Percentiles rank a stretch among this genome's conserved stretches.
phyloP scores from a whole-genome alignment of 2,888 invertebrate genomes.

The Sepioteuthis lessoniana region DNA sequence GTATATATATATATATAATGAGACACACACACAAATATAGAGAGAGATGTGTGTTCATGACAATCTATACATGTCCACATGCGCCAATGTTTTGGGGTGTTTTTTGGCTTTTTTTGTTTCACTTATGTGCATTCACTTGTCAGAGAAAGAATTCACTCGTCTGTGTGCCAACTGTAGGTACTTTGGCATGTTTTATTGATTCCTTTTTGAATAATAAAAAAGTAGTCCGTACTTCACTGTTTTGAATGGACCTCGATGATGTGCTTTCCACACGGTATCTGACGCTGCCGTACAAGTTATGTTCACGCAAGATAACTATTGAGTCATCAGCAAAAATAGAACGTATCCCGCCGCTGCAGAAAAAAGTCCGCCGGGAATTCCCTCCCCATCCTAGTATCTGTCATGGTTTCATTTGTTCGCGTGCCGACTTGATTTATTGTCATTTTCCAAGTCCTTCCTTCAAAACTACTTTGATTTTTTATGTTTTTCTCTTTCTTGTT shows the following conservation, averaged over 20 bases:
- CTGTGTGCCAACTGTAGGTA: conserved; percentile 10
- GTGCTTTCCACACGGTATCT: conserved; percentile 23
- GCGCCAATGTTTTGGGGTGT: background rate
- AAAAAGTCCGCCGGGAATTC: conserved; percentile 10
- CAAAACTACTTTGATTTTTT: background rate
- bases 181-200: conserved; percentile 33
- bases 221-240: background rate
- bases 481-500: background rate
- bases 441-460: background rate
- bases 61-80: no score
- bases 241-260: conserved; percentile 4
- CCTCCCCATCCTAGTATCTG: background rate
- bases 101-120: no score
- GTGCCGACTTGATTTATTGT: conserved; percentile 33
- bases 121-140: background rate
- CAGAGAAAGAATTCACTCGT: background rate
- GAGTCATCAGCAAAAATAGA: conserved; percentile 23
- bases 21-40: no score
- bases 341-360: conserved; percentile 23
- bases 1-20: no score
- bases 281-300: background rate
- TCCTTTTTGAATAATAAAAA: background rate
- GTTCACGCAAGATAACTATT: conserved; percentile 33
- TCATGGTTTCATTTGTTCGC: conserved; percentile 33
- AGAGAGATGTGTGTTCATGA: no score